Base-by-base conservation (phyloP, 2,797 vertebrate genomes). In the Yasuhikotakia modesta region DNA sequence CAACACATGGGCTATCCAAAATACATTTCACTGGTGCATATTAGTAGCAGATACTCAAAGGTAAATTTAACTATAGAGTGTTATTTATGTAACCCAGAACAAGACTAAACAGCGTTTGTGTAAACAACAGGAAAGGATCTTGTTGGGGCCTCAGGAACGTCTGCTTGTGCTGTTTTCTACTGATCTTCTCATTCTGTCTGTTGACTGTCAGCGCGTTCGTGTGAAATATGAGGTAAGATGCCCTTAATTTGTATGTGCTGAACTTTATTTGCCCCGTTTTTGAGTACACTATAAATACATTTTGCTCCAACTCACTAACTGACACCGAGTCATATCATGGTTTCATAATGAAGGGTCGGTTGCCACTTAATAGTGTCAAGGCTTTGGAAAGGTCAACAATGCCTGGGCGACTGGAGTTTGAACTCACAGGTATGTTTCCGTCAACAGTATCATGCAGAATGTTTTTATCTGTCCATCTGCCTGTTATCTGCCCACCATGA, bases 91-190 rank as follows among this genome's bases (percentile, higher is more conserved):
- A 48, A 60, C 71, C 45, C 39, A 68, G 12, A 39, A 58, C 22
- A 21, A 8, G 17, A 57, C 45, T 7, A 70, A 58, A 46, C 10
- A 30, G n/a, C 69, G 5, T 3, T 53, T 5, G 72, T 52, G 66
- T 45, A 68, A 35, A 48, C 24, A 39, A 48, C 61, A 58, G 0
- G 12, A 79, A 73, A 83, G 76, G 66, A 73, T 72, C 16, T 85
- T 84, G 27, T 78, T 95, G 94, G 90, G 86, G 21, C 85, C 88
- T 27, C 90, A 93, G 46, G 93, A 95, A 79, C 91, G 93, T 68
- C 87, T 96, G 79, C 86, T 95, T 88, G 84, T 95, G 46, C 90
- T 95, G 32, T 96, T 95, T 81, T 89, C 92, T 76, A 89, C 91
- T 73, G 94, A 95, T 1, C 81, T 95, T 21, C 88, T 95, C 75